Percentiles rank a stretch among this genome's conserved stretches.
phyloP scores from a whole-genome alignment of 2,797 vertebrate genomes.

The Peromyscus melanophrys region DNA sequence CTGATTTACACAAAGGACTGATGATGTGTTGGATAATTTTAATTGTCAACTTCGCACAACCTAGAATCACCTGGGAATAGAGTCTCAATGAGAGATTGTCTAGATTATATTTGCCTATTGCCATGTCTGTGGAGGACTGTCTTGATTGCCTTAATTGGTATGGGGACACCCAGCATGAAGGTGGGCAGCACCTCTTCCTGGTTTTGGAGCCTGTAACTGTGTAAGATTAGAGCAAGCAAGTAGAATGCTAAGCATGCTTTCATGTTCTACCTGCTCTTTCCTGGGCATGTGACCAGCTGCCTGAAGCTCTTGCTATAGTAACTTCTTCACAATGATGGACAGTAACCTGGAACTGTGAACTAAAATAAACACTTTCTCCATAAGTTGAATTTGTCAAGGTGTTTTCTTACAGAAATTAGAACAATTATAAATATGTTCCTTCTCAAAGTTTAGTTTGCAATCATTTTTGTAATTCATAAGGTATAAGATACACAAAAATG shows the following conservation, averaged over 20 bases:
- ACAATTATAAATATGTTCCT: not conserved
- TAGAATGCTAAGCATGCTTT: not conserved
- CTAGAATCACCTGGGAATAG: not conserved
- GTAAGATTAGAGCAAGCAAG: not conserved
- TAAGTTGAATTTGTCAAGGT: not conserved
- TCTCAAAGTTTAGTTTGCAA: not conserved
- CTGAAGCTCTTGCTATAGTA: not conserved
- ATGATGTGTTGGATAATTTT: not conserved
- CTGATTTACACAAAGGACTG: not conserved
- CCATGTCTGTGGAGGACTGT: not conserved
- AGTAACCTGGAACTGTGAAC: not conserved
- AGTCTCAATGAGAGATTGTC: not conserved
- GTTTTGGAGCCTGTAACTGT: not conserved
- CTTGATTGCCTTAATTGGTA: not conserved
- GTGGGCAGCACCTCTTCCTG: not conserved
- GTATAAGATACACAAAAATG: not conserved
- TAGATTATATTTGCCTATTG: not conserved
- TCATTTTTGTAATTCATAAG: not conserved
- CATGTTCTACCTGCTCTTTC: not conserved
- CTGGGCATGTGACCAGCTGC: not conserved
- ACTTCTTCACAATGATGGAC: not conserved
- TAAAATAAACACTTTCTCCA: not conserved
- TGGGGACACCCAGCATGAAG: not conserved
- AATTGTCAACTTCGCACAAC: not conserved
- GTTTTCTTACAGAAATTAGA: not conserved